Percentiles rank a stretch among this genome's conserved stretches.
phyloP scores from a whole-genome alignment of 1,140 invertebrate genomes.

The Hermetia illucens region DNA sequence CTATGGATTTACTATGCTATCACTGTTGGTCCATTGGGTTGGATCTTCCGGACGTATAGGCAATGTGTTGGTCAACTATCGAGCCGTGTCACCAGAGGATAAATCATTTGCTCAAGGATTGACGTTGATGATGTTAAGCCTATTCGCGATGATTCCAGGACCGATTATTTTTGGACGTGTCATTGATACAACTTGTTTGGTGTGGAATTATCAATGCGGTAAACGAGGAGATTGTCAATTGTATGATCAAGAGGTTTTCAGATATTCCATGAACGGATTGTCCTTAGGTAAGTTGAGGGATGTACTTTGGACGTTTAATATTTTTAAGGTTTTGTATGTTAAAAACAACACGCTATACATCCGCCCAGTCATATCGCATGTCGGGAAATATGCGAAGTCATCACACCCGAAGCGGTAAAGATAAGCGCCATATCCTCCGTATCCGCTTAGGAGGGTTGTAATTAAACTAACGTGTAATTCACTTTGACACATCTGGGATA shows the following conservation, averaged over 20 bases:
- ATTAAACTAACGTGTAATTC: too few relatives aligned
- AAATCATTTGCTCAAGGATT: constrained; percentile 51
- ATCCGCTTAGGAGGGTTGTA: too few relatives aligned
- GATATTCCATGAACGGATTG: constrained; percentile 40
- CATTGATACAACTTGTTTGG: constrained; percentile 45
- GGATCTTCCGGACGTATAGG: constrained; percentile 44
- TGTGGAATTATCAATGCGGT: constrained; percentile 49
- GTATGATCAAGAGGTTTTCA: constrained; percentile 42
- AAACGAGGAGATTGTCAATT: constrained; percentile 47
- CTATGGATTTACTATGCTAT: constrained; percentile 33
- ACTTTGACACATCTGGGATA: too few relatives aligned
- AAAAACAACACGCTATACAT: constrained; percentile 1
- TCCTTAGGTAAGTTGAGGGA: constrained; percentile 38
- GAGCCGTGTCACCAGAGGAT: constrained; percentile 41
- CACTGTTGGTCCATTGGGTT: constrained; percentile 36
- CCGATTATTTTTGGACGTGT: constrained; percentile 50
- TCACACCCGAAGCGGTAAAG: too few relatives aligned
- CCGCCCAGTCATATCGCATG: too few relatives aligned
- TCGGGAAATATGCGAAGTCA: too few relatives aligned
- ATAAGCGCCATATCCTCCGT: too few relatives aligned
- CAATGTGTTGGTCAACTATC: constrained; percentile 44
- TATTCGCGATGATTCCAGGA: constrained; percentile 50
- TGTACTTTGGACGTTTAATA: not conserved
- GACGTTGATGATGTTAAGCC: constrained; percentile 41
- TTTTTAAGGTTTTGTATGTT: constrained; percentile 1